Evolutionary conservation across 2,113 vertebrate species (phyloP).

Genomic region (Nothoprocta perdicaria): DNA sequence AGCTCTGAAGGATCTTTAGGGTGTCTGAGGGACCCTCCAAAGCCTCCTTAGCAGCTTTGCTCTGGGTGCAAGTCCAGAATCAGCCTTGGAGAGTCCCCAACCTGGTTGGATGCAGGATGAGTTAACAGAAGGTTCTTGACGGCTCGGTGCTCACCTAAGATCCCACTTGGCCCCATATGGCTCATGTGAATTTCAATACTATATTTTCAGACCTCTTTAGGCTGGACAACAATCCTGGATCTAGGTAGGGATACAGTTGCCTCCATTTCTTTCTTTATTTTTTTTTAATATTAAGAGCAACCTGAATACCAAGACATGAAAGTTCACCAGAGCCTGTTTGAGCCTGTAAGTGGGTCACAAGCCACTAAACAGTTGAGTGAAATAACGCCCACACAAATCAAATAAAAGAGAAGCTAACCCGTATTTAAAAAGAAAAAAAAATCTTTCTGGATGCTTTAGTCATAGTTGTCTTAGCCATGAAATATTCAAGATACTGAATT

Average conservation of each 20-base stretch:
- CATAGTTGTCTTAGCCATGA: conserved; percentile 34
- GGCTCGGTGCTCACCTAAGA: neutral
- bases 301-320: neutral
- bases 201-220: neutral
- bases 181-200: neutral
- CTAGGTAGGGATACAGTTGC: neutral
- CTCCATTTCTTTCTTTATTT: neutral
- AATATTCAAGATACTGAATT: conserved; percentile 32
- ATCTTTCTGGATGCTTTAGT: conserved; percentile 48
- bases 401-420: conserved; percentile 59
- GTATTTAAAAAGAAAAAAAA: conserved; percentile 60
- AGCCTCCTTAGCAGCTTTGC: neutral
- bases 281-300: neutral
- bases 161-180: neutral
- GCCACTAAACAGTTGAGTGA: neutral
- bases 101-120: neutral
- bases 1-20: neutral
- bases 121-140: neutral
- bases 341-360: conserved; percentile 65
- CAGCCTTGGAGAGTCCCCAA: rapidly evolving
- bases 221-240: neutral
- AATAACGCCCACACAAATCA: conserved; percentile 59
- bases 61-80: neutral
- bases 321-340: conserved; percentile 39
- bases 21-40: neutral